Conservation (phyloP, 1,140 invertebrate genomes). For the Neodiprion virginianus region DNA sequence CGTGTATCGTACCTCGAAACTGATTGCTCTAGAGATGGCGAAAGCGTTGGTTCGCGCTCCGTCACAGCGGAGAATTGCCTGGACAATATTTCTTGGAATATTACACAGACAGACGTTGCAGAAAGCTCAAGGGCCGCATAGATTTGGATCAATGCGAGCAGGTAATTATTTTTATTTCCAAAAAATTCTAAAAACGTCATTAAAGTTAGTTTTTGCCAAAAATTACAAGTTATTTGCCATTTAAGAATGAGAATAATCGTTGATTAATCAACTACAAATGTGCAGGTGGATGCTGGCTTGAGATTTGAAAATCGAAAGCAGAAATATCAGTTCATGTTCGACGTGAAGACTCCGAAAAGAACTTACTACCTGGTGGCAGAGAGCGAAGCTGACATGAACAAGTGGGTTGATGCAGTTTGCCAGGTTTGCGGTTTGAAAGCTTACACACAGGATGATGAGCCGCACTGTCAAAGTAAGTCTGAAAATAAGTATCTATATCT, state of each 20-base stretch:
- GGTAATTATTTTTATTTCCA: constrained; percentile 61
- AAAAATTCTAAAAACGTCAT: constrained; percentile 2
- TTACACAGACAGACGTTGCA: constrained; percentile 85
- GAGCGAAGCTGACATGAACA: constrained; percentile 89
- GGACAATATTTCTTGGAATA: constrained; percentile 94
- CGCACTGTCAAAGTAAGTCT: constrained; percentile 54
- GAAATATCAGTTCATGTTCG: constrained; percentile 87
- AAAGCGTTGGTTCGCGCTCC: constrained; percentile 89
- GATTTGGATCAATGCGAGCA: constrained; percentile 96
- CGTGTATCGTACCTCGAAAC: no score
- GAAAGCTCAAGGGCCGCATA: constrained; percentile 89
- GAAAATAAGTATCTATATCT: background rate
- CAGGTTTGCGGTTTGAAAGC: constrained; percentile 88
- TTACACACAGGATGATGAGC: constrained; percentile 75
- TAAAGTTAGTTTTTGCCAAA: constrained; percentile 10
- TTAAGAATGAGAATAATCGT: no score
- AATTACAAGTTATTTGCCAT: background rate
- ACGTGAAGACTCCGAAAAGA: constrained; percentile 85
- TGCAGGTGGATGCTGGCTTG: constrained; percentile 83
- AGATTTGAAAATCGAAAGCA: constrained; percentile 81
- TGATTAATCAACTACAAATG: background rate
- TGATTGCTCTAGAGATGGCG: constrained; percentile 82
- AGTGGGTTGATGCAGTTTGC: constrained; percentile 94
- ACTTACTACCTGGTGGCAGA: constrained; percentile 93
- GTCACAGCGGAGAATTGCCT: constrained; percentile 88